phyloP scores from a whole-genome alignment of 2,888 invertebrate genomes.

The Metellina segmentata region DNA sequence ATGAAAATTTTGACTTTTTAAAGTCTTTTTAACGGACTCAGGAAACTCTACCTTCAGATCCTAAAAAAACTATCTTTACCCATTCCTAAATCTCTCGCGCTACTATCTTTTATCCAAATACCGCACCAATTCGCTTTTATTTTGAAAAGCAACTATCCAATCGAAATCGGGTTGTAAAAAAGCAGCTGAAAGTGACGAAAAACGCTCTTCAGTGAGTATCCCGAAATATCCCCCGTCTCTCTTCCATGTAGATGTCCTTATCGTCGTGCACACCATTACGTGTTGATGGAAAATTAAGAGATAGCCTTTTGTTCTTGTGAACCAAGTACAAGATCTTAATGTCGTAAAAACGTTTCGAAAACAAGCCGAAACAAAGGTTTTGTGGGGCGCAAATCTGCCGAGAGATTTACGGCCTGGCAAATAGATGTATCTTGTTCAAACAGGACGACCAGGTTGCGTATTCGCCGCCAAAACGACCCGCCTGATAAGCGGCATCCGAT shows the following conservation, averaged over 20 bases:
- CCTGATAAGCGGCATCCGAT: slow-evolving; percentile 68
- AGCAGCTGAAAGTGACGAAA: background rate
- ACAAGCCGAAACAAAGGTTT: slow-evolving; percentile 67
- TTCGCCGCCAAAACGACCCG: slow-evolving; percentile 65
- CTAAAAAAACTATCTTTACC: too few species aligned
- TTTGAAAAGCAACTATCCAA: background rate
- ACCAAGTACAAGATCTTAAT: slow-evolving; percentile 70
- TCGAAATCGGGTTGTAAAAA: background rate
- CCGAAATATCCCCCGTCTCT: slow-evolving; percentile 4
- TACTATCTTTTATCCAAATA: too few species aligned
- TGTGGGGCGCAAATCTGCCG: slow-evolving; percentile 62
- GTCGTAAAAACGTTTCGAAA: slow-evolving; percentile 75
- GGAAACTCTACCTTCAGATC: too few species aligned
- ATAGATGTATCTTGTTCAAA: slow-evolving; percentile 73
- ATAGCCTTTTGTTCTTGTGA: slow-evolving; percentile 70
- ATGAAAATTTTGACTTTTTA: too few species aligned
- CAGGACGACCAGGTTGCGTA: slow-evolving; percentile 63
- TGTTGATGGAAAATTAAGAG: slow-evolving; percentile 72
- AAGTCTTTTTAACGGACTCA: too few species aligned
- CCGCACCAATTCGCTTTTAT: too few species aligned
- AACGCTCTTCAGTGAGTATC: background rate
- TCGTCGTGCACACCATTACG: slow-evolving; percentile 10
- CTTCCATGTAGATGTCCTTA: background rate
- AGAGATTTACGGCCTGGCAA: slow-evolving; percentile 70
- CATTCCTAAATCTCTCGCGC: too few species aligned